Evolutionary conservation across 2,888 invertebrate genomes (phyloP).

Genomic region (Saturnia japonica): DNA sequence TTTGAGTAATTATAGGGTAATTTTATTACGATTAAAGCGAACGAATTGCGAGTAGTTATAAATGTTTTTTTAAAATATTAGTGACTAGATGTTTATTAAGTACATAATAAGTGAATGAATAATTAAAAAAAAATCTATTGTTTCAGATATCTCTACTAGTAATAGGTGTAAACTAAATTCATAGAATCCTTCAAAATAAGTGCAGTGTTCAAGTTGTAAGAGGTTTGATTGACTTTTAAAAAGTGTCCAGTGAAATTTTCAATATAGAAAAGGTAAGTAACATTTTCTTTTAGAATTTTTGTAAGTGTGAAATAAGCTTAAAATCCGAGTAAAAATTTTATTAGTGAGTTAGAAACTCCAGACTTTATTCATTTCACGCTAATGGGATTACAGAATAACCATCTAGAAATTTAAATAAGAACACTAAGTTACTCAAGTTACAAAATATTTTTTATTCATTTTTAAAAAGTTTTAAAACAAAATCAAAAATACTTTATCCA

Average conservation of each 20-base stretch:
- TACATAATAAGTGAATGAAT: neutral
- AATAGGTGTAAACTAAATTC: slow-evolving; percentile 35
- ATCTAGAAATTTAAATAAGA: neutral
- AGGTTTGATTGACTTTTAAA: slow-evolving; percentile 12
- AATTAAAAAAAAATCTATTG: slow-evolving; percentile 30
- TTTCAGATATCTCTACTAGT: slow-evolving; percentile 40
- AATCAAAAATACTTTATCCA: too few species aligned
- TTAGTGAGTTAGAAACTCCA: neutral
- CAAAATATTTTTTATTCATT: neutral
- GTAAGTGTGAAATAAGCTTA: neutral
- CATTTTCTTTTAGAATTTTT: neutral
- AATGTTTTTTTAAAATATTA: too few species aligned
- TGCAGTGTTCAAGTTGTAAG: slow-evolving; percentile 22
- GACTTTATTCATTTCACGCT: neutral
- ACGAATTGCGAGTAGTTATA: too few species aligned
- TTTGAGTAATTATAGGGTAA: neutral
- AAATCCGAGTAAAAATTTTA: too few species aligned
- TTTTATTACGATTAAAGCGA: too few species aligned
- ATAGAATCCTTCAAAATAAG: slow-evolving; percentile 29
- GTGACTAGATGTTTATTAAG: neutral
- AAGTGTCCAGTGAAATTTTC: slow-evolving; percentile 12
- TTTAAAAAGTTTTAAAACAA: too few species aligned
- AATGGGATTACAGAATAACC: neutral
- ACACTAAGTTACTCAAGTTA: neutral
- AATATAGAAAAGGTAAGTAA: slow-evolving; percentile 15